A percentile compares a stretch with the other conserved stretches of the same genome.
Conservation (phyloP, 2,888 invertebrate genomes). For the Idaea biselata region DNA sequence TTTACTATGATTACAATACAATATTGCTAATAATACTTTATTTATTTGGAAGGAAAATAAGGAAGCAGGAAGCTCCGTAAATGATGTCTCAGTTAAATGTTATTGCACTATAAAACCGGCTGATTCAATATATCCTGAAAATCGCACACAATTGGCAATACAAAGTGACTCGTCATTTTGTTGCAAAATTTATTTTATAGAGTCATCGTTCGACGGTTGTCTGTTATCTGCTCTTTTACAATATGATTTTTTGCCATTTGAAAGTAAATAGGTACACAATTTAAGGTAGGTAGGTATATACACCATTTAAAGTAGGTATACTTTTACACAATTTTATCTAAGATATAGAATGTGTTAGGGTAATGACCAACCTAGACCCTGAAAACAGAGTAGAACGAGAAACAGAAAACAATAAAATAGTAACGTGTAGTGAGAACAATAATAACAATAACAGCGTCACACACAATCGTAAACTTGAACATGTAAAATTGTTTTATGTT, state of each 20-base stretch:
- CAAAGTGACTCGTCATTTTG: not conserved
- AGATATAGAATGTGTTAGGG: not conserved
- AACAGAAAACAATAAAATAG: slow-evolving; percentile 23
- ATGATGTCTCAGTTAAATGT: not conserved
- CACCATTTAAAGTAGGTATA: slow-evolving; percentile 20
- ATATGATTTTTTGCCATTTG: slow-evolving; percentile 50
- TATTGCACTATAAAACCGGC: not conserved
- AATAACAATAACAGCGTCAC: slow-evolving; percentile 39
- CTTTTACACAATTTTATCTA: no score
- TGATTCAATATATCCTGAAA: not conserved
- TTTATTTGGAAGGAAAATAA: not conserved
- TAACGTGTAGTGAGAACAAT: slow-evolving; percentile 33
- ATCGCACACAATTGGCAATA: not conserved
- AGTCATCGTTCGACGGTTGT: slow-evolving; percentile 36
- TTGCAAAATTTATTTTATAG: not conserved
- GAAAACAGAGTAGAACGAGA: slow-evolving; percentile 11
- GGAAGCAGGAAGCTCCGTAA: not conserved
- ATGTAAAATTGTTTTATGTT: slow-evolving; percentile 33
- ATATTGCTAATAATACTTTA: not conserved
- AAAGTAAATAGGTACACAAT: no score
- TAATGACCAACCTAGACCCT: slow-evolving; percentile 13
- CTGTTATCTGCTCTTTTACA: slow-evolving; percentile 37
- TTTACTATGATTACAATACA: not conserved
- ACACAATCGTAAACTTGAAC: slow-evolving; percentile 44
- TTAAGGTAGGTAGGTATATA: no score